Conservation (phyloP, 2,888 invertebrate genomes). For the Autographa gamma region DNA sequence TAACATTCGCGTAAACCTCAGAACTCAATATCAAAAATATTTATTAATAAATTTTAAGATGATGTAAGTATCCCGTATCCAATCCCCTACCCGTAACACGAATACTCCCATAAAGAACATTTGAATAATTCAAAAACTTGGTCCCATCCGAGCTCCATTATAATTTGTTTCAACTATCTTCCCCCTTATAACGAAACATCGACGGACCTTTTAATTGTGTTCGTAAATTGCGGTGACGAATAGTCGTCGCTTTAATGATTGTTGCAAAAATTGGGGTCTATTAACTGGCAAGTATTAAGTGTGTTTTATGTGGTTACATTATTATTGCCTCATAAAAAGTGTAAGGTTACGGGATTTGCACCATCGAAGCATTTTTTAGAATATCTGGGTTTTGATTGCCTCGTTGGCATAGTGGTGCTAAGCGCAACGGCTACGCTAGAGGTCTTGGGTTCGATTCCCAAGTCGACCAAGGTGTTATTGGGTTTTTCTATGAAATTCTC, state of each 20-base stretch:
- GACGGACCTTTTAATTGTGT: conserved; percentile 30
- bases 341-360: too few relatives aligned
- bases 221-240: conserved; percentile 35
- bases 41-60: too few relatives aligned
- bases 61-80: neutral
- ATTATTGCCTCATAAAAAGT: neutral
- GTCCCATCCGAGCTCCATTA: neutral
- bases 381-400: too few relatives aligned
- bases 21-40: too few relatives aligned
- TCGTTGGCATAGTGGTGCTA: too few relatives aligned
- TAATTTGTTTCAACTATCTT: conserved; percentile 14
- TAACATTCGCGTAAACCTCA: too few relatives aligned
- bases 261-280: conserved; percentile 5
- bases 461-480: too few relatives aligned
- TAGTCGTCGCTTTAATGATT: conserved; percentile 25
- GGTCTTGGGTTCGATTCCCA: too few relatives aligned
- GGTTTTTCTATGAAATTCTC: too few relatives aligned
- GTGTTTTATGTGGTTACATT: neutral
- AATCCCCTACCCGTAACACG: neutral
- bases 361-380: too few relatives aligned
- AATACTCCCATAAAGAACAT: neutral
- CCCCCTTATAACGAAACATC: conserved; percentile 18
- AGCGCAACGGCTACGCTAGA: too few relatives aligned
- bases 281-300: conserved; percentile 12
- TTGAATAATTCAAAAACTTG: neutral